phyloP scores from a whole-genome alignment of 2,113 vertebrate genomes.

The Semicossyphus pulcher region DNA sequence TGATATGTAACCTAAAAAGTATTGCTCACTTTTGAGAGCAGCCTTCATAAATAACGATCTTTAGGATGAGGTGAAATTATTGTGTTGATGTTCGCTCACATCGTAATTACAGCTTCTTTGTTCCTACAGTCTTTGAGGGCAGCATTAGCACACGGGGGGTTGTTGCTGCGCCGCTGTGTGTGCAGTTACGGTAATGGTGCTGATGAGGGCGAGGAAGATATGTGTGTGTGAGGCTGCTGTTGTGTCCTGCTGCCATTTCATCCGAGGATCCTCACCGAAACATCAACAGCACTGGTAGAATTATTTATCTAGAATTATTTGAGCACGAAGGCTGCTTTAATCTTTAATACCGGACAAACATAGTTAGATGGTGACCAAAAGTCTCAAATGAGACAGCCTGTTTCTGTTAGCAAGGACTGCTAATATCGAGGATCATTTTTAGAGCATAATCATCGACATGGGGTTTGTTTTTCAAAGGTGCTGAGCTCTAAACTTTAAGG shows the following conservation, averaged over 20 bases:
- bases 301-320: not conserved
- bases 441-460: conserved; percentile 38
- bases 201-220: conserved; percentile 85
- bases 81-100: too few relatives aligned
- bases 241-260: conserved; percentile 83
- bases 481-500: conserved; percentile 57
- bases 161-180: conserved; percentile 53
- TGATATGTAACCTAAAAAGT: too few relatives aligned
- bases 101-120: too few relatives aligned
- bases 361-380: not conserved
- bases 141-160: not conserved
- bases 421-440: conserved; percentile 22
- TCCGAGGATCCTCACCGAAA: conserved; percentile 47
- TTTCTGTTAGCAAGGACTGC: conserved; percentile 35
- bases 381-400: not conserved
- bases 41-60: too few relatives aligned
- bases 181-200: conserved; percentile 84
- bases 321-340: not conserved
- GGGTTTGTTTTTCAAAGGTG: conserved; percentile 42
- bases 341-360: not conserved
- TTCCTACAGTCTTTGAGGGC: conserved; percentile 26
- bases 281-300: not conserved
- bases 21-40: too few relatives aligned
- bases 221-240: conserved; percentile 80
- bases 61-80: too few relatives aligned